Evolutionary conservation across 30 jellyfish, hydroid and myxozoan species (phyloP).

Genomic region (Calvadosia cruxmelitensis): DNA sequence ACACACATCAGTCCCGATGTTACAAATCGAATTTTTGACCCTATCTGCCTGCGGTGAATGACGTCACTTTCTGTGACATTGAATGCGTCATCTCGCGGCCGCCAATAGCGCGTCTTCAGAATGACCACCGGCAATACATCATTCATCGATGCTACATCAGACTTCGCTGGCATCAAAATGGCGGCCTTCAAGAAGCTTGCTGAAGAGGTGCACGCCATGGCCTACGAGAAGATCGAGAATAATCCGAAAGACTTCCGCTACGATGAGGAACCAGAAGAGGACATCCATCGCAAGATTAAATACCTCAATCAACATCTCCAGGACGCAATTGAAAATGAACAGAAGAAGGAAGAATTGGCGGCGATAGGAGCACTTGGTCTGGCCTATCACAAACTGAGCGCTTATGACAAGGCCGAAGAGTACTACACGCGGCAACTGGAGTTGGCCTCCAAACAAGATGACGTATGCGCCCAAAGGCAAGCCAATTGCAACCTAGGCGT

Average conservation of each 20-base stretch:
- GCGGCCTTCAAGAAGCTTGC: conserved; percentile 56
- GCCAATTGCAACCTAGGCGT: conserved; percentile 86
- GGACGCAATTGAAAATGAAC: conserved; percentile 57
- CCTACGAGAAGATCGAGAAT: conserved; percentile 73
- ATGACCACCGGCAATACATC: no score
- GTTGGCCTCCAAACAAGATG: conserved; percentile 41
- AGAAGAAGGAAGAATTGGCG: conserved; percentile 52
- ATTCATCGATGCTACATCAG: no score
- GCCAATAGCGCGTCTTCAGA: no score
- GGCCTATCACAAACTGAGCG: conserved; percentile 61
- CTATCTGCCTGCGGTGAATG: no score
- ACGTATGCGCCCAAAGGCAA: conserved; percentile 37
- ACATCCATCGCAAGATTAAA: conserved; percentile 36
- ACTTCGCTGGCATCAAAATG: no score
- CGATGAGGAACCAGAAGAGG: conserved; percentile 55
- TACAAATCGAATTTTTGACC: no score
- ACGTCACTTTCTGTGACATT: no score
- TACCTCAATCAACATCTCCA: conserved; percentile 53
- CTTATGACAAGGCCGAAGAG: conserved; percentile 43
- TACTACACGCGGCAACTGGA: conserved; percentile 35
- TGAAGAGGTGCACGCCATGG: conserved; percentile 62
- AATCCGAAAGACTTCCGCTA: conserved; percentile 73
- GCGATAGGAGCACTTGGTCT: conserved; percentile 64
- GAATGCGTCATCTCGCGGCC: no score
- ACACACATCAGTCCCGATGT: no score